These are phyloP conservation scores for Cheilosia vulpina DNA, from an alignment of 2,888 invertebrate species.

Conservation along the genomic window DNA sequence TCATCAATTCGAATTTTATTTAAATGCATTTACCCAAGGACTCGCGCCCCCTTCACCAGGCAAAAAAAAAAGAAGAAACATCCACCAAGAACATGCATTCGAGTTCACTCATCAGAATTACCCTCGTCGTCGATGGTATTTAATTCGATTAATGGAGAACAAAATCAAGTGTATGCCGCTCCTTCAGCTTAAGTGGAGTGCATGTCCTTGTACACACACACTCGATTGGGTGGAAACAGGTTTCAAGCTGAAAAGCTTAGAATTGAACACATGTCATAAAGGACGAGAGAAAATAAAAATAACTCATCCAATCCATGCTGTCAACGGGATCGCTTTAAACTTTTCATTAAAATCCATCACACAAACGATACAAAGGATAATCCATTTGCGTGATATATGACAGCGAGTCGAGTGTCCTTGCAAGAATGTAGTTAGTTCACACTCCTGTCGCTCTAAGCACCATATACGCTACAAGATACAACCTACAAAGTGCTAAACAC, in stretches of 20 bases:
- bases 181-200: slow-evolving; percentile 49
- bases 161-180: slow-evolving; percentile 57
- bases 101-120: slow-evolving; percentile 44
- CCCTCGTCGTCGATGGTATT: slow-evolving; percentile 55
- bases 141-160: slow-evolving; percentile 70
- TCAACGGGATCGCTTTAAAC: slow-evolving; percentile 36
- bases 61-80: background rate
- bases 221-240: slow-evolving; percentile 2
- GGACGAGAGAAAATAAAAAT: background rate
- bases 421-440: slow-evolving; percentile 56
- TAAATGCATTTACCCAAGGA: slow-evolving; percentile 46
- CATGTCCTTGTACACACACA: slow-evolving; percentile 37
- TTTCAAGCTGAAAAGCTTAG: slow-evolving; percentile 3
- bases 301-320: background rate
- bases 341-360: slow-evolving; percentile 63
- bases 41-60: background rate
- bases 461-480: slow-evolving; percentile 9
- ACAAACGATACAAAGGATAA: slow-evolving; percentile 61
- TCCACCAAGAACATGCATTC: background rate
- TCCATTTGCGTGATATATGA: slow-evolving; percentile 68
- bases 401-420: slow-evolving; percentile 59
- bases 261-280: slow-evolving; percentile 51
- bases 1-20: slow-evolving; percentile 35
- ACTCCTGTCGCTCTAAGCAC: slow-evolving; percentile 48
- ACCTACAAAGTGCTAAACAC: slow-evolving; percentile 62